Evolutionary conservation across 2,888 invertebrate species (phyloP), one percentile per base, ranked within the genome.

Genomic region (Julus scandinavius): DNA sequence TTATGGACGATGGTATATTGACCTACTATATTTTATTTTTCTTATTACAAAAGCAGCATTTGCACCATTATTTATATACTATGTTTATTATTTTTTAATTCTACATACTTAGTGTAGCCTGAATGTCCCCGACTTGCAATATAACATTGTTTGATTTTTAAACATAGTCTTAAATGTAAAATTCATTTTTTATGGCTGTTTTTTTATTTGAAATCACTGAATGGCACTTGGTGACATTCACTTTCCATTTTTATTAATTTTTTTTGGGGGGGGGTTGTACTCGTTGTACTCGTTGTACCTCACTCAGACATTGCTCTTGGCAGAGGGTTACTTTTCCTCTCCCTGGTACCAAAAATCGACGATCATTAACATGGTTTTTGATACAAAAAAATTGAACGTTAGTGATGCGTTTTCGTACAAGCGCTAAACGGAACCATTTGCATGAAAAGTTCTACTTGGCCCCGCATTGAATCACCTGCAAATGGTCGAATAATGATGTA

Each of bases 261-360:
- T 54, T 54, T 54, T 54, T 45, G 2, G 2, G 6, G 41, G n/a
- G n/a, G n/a, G n/a, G n/a, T n/a, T n/a, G n/a, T n/a, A n/a, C n/a
- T n/a, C n/a, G 3, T 54, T 54, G 2, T 17, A 54, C 3, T 54
- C 54, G 54, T 54, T 54, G 54, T 54, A 54, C 54, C 54, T 54
- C 54, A 54, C 54, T 54, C 54, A 54, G 54, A 54, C 54, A 54
- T 54, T 54, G 54, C 54, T 54, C 54, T 54, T 54, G 54, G 54
- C 54, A 54, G 54, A 54, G 54, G 54, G 54, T 54, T 54, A 54
- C 54, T 54, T 54, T 54, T 54, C 54, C 54, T 54, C 54, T 54
- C 54, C 54, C 54, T 54, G 54, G 54, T 54, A 54, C 54, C 54
- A 17, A 54, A 54, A 54, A 54, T 54, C 54, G 54, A 54, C 54